A percentile compares a stretch with the other conserved stretches of the same genome.
phyloP scores from a whole-genome alignment of 2,888 invertebrate species.

The Eudemis profundana region DNA sequence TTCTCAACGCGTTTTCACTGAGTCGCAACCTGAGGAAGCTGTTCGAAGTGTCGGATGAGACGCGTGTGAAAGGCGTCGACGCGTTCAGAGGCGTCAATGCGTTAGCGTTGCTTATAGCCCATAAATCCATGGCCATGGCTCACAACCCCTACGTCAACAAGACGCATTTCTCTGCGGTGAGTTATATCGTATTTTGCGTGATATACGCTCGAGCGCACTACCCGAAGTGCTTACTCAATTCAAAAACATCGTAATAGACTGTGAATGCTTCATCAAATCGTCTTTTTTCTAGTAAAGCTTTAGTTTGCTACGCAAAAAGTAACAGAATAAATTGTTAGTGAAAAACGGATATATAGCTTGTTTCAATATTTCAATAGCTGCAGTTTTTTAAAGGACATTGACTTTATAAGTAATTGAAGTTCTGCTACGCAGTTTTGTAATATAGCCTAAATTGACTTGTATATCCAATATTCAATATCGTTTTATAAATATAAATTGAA shows the following conservation, averaged over 20 bases:
- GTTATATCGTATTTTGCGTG: conserved; percentile 46
- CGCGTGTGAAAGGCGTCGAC: conserved; percentile 80
- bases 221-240: neutral
- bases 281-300: neutral
- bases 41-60: conserved; percentile 71
- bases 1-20: conserved; percentile 81
- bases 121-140: conserved; percentile 86
- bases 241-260: neutral
- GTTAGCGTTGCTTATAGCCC: conserved; percentile 81
- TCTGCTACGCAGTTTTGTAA: neutral
- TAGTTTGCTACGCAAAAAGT: neutral
- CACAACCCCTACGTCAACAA: conserved; percentile 86
- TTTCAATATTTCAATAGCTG: neutral
- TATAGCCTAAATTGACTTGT: neutral
- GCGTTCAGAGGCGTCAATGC: conserved; percentile 84
- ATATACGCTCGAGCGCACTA: neutral
- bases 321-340: neutral
- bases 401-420: neutral
- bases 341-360: neutral
- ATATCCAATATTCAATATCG: neutral
- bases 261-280: neutral
- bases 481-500: neutral
- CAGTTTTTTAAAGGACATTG: neutral
- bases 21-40: conserved; percentile 78
- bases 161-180: conserved; percentile 82